phyloP scores from a whole-genome alignment of 2,113 vertebrate genomes.

The Anoplopoma fimbria region DNA sequence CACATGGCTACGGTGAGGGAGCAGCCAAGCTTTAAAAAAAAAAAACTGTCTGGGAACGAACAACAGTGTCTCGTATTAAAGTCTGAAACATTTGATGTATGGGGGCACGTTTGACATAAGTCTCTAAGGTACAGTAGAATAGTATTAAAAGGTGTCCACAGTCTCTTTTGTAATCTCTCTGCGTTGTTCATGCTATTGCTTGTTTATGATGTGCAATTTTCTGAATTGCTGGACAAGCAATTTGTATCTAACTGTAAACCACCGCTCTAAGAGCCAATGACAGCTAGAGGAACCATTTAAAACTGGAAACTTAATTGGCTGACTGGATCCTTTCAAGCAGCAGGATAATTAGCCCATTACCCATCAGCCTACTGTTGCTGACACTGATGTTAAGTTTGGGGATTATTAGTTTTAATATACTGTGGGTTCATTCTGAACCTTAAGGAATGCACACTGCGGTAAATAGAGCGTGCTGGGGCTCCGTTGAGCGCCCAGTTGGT shows the following conservation, averaged over 20 bases:
- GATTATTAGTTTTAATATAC: slow-evolving; percentile 36
- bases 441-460: slow-evolving; percentile 28
- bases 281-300: background rate
- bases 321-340: slow-evolving; percentile 18
- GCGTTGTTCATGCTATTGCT: background rate
- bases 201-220: background rate
- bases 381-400: slow-evolving; percentile 28
- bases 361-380: slow-evolving; percentile 18
- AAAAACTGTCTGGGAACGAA: no score
- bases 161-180: background rate
- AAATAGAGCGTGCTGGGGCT: background rate
- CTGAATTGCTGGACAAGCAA: background rate
- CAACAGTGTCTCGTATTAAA: no score
- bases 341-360: slow-evolving; percentile 10
- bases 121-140: background rate
- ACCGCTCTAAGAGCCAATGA: background rate
- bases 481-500: background rate
- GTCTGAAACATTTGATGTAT: background rate
- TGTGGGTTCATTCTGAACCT: slow-evolving; percentile 22
- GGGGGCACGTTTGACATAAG: background rate
- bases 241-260: background rate
- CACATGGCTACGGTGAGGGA: no score
- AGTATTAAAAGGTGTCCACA: background rate
- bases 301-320: background rate
- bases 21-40: no score